Base-by-base conservation (phyloP, 2,113 vertebrate genomes). In the Alethe castanea region DNA sequence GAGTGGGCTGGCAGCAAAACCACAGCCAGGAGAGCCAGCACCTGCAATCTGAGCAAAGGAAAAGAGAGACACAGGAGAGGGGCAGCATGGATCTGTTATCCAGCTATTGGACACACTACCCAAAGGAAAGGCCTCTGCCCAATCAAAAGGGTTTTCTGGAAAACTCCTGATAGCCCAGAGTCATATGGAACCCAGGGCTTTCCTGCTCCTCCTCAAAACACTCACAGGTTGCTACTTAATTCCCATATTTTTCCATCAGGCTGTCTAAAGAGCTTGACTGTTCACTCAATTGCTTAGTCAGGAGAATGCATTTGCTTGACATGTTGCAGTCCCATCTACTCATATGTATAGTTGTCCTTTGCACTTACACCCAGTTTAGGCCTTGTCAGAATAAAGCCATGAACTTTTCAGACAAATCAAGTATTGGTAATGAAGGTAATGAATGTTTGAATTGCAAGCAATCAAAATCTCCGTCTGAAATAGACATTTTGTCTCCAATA, bases 241-340 rank as follows among this genome's bases (percentile, higher is more conserved):
- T 59, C 18, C 11, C 5, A 4, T 72, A 24, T 56, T 90, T 77
- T 69, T 72, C 54, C 9, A 22, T 84, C 44, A 73, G 31, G 4
- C 38, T 80, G 5, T 18, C n/a, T 54, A 70, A 38, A 83, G 26
- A 78, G 1, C 13, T 40, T 62, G 47, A 19, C 12, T 72, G 19
- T 53, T 61, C 35, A 54, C 5, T 61, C 23, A 28, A 1, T 23
- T 1, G 0, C 19, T 90, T 2, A 1, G 4, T 19, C 36, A 81
- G 45, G 9, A 84, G 35, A 74, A 38, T 28, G 8, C 29, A 48
- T 60, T 59, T 74, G 19, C 13, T 48, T 71, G 62, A 24, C 1
- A 0, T 47, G 48, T n/a, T 4, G 1, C 18, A 84, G 19, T 79
- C 12, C 18, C 5, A 5, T 31, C 45, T 87, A 40, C 24, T 86